These are phyloP conservation scores for Belonocnema kinseyi DNA, from an alignment of 1,140 invertebrate genomes.

Conservation along the genomic window DNA sequence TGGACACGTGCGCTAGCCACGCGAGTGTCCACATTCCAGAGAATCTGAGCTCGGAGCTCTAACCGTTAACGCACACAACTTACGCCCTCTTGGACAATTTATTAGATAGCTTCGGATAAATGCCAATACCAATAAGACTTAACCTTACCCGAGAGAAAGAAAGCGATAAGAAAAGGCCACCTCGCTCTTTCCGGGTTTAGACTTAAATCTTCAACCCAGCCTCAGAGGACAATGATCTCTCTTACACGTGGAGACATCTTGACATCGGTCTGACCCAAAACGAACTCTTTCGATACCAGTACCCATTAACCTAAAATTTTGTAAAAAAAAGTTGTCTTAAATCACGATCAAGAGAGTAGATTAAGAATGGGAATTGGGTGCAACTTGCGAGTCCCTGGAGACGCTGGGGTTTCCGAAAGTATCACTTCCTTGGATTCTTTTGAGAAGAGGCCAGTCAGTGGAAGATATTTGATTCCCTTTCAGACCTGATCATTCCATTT, in stretches of 20 bases:
- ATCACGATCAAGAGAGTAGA: no score
- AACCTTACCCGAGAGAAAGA: conserved; percentile 30
- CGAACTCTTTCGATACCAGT: no score
- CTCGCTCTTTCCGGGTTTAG: conserved; percentile 41
- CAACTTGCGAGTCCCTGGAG: neutral
- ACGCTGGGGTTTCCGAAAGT: neutral
- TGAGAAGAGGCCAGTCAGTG: conserved; percentile 46
- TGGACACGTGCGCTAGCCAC: conserved; percentile 55
- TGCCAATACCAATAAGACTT: conserved; percentile 67
- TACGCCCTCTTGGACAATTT: conserved; percentile 67
- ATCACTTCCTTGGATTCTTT: neutral
- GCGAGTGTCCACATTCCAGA: conserved; percentile 60
- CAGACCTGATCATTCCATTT: conserved; percentile 63
- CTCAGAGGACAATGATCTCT: no score
- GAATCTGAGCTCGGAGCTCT: conserved; percentile 50
- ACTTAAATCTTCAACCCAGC: neutral
- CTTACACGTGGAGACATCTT: no score
- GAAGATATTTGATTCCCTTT: conserved; percentile 66
- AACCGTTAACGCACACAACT: conserved; percentile 67
- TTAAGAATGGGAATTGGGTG: no score
- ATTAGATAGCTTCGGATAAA: conserved; percentile 72
- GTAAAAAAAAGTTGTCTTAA: no score
- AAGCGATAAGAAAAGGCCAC: conserved; percentile 39
- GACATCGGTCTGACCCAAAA: no score
- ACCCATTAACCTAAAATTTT: no score